phyloP scores from a whole-genome alignment of 1,140 invertebrate species.

The Drosophila teissieri region DNA sequence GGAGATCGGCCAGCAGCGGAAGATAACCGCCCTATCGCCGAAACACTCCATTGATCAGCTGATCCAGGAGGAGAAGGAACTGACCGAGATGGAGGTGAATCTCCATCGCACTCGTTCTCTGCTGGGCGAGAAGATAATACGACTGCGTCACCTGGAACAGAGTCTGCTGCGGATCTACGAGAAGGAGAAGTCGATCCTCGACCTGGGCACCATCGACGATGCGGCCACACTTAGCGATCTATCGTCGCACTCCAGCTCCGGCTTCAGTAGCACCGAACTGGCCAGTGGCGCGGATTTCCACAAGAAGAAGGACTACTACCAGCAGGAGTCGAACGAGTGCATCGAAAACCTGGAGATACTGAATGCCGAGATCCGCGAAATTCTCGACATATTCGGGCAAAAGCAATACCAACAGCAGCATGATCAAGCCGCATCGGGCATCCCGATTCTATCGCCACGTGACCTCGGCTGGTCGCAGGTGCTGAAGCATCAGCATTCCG shows the following conservation, averaged over 20 bases:
- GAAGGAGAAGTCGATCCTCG: slow-evolving; percentile 75
- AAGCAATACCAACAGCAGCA: slow-evolving; percentile 86
- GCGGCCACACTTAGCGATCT: slow-evolving; percentile 88
- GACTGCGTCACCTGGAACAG: slow-evolving; percentile 90
- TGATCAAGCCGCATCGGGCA: slow-evolving; percentile 29
- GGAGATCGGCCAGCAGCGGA: slow-evolving; percentile 75
- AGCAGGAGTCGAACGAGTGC: slow-evolving; percentile 89
- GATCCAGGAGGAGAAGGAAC: slow-evolving; percentile 90
- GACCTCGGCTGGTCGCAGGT: slow-evolving; percentile 87
- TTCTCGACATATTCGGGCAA: slow-evolving; percentile 89
- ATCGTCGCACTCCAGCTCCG: slow-evolving; percentile 88
- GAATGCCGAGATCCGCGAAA: slow-evolving; percentile 89
- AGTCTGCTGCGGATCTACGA: slow-evolving; percentile 88
- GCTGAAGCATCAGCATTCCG: slow-evolving; percentile 56
- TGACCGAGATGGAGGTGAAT: slow-evolving; percentile 92
- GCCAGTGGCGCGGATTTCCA: slow-evolving; percentile 86
- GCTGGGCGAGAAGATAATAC: slow-evolving; percentile 91
- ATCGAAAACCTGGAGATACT: slow-evolving; percentile 89
- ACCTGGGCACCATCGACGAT: slow-evolving; percentile 85
- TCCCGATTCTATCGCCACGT: slow-evolving; percentile 87
- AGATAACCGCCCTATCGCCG: slow-evolving; percentile 61
- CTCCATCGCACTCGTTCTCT: slow-evolving; percentile 90
- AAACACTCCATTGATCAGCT: slow-evolving; percentile 87
- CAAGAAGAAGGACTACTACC: slow-evolving; percentile 82
- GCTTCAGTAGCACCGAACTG: slow-evolving; percentile 89